These are phyloP conservation scores for Eristalis arbustorum DNA, from an alignment of 2,888 invertebrate genomes.

Conservation along the genomic window DNA sequence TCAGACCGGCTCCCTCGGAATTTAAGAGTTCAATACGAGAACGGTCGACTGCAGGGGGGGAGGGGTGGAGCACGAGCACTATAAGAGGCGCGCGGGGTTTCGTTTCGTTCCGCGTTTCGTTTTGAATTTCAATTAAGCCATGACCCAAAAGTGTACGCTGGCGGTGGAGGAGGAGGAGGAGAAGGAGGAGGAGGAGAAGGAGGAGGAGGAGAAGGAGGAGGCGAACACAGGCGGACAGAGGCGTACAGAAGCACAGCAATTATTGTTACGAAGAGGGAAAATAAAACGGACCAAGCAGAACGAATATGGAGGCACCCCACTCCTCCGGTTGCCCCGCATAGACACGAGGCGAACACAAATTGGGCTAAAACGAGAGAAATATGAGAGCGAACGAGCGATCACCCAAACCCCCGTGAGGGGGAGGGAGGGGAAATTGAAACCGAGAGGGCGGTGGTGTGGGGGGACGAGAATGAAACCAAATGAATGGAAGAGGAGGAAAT, in stretches of 20 bases:
- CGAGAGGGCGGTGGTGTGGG: neutral
- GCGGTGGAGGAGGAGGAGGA: no score
- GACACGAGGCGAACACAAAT: conserved; percentile 24
- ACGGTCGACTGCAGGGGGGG: no score
- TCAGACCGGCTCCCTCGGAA: neutral
- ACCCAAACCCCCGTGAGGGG: no score
- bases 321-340: neutral
- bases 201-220: no score
- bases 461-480: no score
- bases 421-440: no score
- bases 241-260: conserved; percentile 43
- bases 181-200: no score
- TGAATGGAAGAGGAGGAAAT: conserved; percentile 38
- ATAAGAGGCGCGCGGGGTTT: no score
- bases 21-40: conserved; percentile 31
- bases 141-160: conserved; percentile 47
- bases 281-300: conserved; percentile 38
- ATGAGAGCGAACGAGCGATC: conserved; percentile 17
- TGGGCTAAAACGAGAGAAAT: conserved; percentile 49
- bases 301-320: conserved; percentile 22
- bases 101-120: conserved; percentile 44
- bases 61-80: conserved; percentile 21
- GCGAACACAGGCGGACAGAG: conserved; percentile 20
- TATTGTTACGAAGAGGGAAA: conserved; percentile 38
- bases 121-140: conserved; percentile 63